Conservation (phyloP, 2,888 invertebrate species). For the Drosophila falleni region DNA sequence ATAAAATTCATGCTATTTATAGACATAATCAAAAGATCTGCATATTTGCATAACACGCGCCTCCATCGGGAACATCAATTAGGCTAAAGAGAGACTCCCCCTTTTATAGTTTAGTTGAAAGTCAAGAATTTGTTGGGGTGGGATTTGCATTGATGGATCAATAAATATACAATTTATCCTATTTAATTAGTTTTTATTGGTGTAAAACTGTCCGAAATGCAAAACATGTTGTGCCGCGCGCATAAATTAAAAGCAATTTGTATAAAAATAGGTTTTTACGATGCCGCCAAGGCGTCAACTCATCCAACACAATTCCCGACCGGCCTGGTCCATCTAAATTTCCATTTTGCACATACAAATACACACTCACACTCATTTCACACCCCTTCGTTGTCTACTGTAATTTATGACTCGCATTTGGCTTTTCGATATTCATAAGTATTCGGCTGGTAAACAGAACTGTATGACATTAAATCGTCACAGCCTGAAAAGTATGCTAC, state of each 20-base stretch:
- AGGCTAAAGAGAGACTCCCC: constrained; percentile 2
- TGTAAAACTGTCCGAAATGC: constrained; percentile 68
- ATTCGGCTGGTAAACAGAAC: constrained; percentile 23
- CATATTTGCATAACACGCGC: constrained; percentile 53
- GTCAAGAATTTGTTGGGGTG: constrained; percentile 19
- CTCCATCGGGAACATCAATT: constrained; percentile 8
- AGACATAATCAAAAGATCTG: constrained; percentile 29
- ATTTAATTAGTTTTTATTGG: constrained; percentile 69
- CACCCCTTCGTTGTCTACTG: constrained; percentile 22
- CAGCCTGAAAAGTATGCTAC: constrained; percentile 67
- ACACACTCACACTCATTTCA: not conserved
- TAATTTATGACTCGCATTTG: constrained; percentile 74
- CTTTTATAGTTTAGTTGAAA: constrained; percentile 40
- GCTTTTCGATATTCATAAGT: constrained; percentile 42
- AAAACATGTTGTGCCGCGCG: constrained; percentile 74
- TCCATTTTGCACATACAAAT: constrained; percentile 27
- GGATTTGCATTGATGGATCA: constrained; percentile 40
- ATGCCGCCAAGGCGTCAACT: constrained; percentile 60
- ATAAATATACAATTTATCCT: constrained; percentile 62
- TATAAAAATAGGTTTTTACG: constrained; percentile 76
- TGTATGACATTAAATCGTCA: constrained; percentile 17
- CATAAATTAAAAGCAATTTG: constrained; percentile 71
- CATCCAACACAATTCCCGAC: constrained; percentile 29
- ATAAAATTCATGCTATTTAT: constrained; percentile 30
- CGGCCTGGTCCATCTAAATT: constrained; percentile 24